Base-by-base conservation (phyloP, 2,888 invertebrate genomes). In the Choristoneura rosaceana region DNA sequence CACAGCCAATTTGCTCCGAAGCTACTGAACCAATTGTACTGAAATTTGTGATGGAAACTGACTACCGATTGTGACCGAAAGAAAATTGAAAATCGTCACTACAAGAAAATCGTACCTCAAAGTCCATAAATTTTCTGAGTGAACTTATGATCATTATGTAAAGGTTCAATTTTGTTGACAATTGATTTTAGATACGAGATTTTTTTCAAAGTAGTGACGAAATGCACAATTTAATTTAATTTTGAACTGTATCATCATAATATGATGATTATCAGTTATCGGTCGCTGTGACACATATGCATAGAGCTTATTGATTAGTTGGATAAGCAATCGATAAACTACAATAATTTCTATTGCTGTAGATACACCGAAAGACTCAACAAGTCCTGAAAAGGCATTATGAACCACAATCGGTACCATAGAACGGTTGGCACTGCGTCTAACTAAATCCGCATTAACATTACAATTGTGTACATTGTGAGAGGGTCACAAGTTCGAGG, bases 401-500 rank as follows among this genome's bases (percentile, higher is more conserved):
- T 43, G 41, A 60, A 17, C 63, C 25, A 69, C 86, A 87, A 88
- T 86, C 82, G 84, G 88, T 88, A 84, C 87, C 86, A 87, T 74
- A 80, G 76, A 73, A 79, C 82, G 84, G 83, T 80, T 82, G 86
- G 87, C 82, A 87, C 87, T 82, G 81, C 85, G 85, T 80, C 84
- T 86, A 81, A 87, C 84, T 86, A 81, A 87, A 84, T 87, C 84
- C 82, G 81, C 86, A 90, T 91, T 90, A 85, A 87, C 89, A 91
- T 92, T 84, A 92, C 91, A 90, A 92, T 92, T 87, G 90, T 85
- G 87, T 79, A 86, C 86, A 87, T 88, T 89, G 90, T 90, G 81
- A 81, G 83, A 89, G 90, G 92, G 91, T 92, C 90, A 85, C 86
- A 87, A 90, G 92, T 92, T 93, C 89, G 93, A 92, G 93, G 93